These are phyloP conservation scores for Cydia pomonella DNA, from an alignment of 1,140 invertebrate genomes.

Conservation along the genomic window DNA sequence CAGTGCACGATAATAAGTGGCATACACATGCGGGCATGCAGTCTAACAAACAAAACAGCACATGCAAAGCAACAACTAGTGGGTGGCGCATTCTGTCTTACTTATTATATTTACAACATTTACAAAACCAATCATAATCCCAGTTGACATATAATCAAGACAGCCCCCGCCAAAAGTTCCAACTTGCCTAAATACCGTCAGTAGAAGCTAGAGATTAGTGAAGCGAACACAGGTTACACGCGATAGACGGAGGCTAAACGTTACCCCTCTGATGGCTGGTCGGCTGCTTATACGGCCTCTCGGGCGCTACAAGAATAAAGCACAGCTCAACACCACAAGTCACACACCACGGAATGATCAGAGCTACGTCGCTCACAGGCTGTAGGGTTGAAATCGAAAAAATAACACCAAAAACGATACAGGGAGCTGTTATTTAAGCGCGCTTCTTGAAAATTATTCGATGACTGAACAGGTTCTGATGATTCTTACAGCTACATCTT, in stretches of 20 bases:
- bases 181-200: conserved; percentile 65
- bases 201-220: conserved; percentile 68
- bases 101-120: conserved; percentile 47
- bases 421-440: conserved; percentile 29
- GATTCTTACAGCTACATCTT: conserved; percentile 2
- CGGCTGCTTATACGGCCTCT: conserved; percentile 69
- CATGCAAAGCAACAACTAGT: conserved; percentile 23
- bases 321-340: conserved; percentile 68
- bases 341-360: conserved; percentile 51
- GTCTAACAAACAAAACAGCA: conserved; percentile 23
- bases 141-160: conserved; percentile 40
- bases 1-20: conserved; percentile 36
- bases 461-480: neutral
- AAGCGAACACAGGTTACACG: conserved; percentile 55
- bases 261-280: conserved; percentile 76
- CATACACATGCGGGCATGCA: conserved; percentile 23
- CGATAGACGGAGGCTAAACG: conserved; percentile 59
- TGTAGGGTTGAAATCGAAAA: conserved; percentile 8
- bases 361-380: neutral
- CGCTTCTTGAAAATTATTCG: conserved; percentile 21
- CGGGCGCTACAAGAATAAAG: conserved; percentile 73
- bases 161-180: conserved; percentile 55
- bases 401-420: conserved; percentile 25
- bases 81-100: conserved; percentile 56
- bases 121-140: conserved; percentile 32